Base-by-base conservation (phyloP, 2,888 invertebrate species). In the Spodoptera littoralis region DNA sequence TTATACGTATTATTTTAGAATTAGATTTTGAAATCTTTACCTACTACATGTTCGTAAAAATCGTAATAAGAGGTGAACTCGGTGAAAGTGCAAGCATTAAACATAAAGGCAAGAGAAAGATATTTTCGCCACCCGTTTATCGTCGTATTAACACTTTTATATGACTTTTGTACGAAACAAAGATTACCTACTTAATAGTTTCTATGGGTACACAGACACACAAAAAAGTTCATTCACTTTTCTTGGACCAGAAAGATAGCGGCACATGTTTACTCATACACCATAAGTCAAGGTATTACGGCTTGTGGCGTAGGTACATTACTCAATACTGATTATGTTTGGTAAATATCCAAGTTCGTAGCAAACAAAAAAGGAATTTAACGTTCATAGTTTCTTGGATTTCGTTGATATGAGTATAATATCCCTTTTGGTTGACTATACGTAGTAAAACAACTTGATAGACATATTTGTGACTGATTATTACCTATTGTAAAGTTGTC, bases 31-130 rank as follows among this genome's bases (percentile, higher is more conserved):
- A 65, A 13, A 22, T 51, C 53, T 49, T 57, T 24, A 47, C 27
- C 60, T 56, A 70, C 46, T 36, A 49, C 44, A 11, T 45, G 50
- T 43, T 24, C 46, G 13, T 45, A 36, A 59, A 45, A 65, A 55
- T 44, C 11, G 42, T 45, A 36, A 27, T 49, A 58, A 47, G 51
- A 45, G 13, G 51, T 51, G 62, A 73, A 56, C n/a, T 57, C 18
- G 50, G 71, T 46, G 75, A 70, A 75, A 73, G 71, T 66, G 44
- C 11, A 61, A 4, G 48, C 43, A 41, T 59, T 36, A 54, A 56
- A 43, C 9, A 24, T 9, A 11, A 50, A 50, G 27, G 47, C 9
- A 50, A 66, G 61, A 54, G 22, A 65, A 70, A 56, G 48, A 65
- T 48, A 52, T 56, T 60, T 48, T 52, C 41, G 18, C 13, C 64